phyloP scores from a whole-genome alignment of 2,797 vertebrate genomes.

The Hemibagrus guttatus region DNA sequence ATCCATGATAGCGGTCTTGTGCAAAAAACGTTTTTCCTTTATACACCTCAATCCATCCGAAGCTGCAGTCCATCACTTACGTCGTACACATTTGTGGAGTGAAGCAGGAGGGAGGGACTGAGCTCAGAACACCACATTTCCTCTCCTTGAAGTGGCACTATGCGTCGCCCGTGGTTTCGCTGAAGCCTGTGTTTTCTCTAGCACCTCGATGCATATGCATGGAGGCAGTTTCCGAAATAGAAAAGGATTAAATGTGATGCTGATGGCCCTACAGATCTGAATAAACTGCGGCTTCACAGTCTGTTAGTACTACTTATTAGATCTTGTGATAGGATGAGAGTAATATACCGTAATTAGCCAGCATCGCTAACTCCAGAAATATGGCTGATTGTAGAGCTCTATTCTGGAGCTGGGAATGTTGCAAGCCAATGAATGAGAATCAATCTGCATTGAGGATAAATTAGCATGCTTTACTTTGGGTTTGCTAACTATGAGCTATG shows the following conservation, averaged over 20 bases:
- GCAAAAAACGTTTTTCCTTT: neutral
- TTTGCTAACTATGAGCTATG: slow-evolving; percentile 4
- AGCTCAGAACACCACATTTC: slow-evolving; percentile 36
- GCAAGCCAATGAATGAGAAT: slow-evolving; percentile 20
- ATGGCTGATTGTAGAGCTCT: slow-evolving; percentile 21
- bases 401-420: neutral
- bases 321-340: slow-evolving; percentile 29
- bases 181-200: slow-evolving; percentile 32
- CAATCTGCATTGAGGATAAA: slow-evolving; percentile 18
- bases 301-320: slow-evolving; percentile 42
- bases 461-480: slow-evolving; percentile 7
- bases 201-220: slow-evolving; percentile 29
- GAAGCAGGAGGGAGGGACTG: neutral
- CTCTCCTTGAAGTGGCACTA: slow-evolving; percentile 26
- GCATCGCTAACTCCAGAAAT: slow-evolving; percentile 28
- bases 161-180: slow-evolving; percentile 30
- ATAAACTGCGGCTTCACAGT: slow-evolving; percentile 33
- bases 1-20: neutral
- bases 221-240: slow-evolving; percentile 30
- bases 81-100: neutral
- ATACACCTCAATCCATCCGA: slow-evolving; percentile 2
- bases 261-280: slow-evolving; percentile 26
- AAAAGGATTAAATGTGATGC: slow-evolving; percentile 38
- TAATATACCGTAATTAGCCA: slow-evolving; percentile 25
- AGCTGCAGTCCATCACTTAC: slow-evolving; percentile 11